Evolutionary conservation across 1,140 invertebrate species (phyloP).

Genomic region (Drosophila oshimai): DNA sequence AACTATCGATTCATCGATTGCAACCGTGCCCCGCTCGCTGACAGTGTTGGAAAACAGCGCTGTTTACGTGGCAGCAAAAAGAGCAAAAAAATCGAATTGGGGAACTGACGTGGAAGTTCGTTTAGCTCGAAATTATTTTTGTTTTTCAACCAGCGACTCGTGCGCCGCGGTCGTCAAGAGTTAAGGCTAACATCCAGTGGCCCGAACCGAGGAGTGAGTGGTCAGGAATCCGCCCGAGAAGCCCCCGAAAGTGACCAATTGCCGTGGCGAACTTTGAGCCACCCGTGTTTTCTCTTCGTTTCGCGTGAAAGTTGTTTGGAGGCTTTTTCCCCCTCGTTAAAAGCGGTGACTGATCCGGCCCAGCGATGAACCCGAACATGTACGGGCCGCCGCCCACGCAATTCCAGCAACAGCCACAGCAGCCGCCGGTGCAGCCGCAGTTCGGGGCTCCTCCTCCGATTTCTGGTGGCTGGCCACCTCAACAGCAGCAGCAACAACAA

Average conservation of each 20-base stretch:
- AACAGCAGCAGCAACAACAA: constrained; percentile 48
- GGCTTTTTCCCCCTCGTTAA: background rate
- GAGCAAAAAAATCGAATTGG: constrained; percentile 71
- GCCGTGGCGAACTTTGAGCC: constrained; percentile 66
- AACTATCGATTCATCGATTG: background rate
- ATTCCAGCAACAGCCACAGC: constrained; percentile 37
- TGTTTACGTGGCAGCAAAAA: constrained; percentile 72
- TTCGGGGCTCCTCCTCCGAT: constrained; percentile 51
- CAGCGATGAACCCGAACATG: constrained; percentile 67
- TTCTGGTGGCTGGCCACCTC: constrained; percentile 64
- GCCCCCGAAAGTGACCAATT: constrained; percentile 20
- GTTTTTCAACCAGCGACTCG: constrained; percentile 43
- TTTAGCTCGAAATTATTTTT: constrained; percentile 57
- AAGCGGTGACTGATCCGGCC: constrained; percentile 8
- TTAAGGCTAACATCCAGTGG: constrained; percentile 17
- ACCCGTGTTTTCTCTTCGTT: constrained; percentile 18
- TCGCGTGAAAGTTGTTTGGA: constrained; percentile 64
- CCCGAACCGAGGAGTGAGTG: constrained; percentile 11
- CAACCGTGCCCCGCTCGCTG: background rate
- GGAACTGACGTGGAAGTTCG: constrained; percentile 82
- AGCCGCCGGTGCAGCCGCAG: constrained; percentile 52
- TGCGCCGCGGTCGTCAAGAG: constrained; percentile 21
- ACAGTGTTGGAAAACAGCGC: constrained; percentile 24
- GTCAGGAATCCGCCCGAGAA: constrained; percentile 24
- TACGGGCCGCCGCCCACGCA: constrained; percentile 69